Evolutionary conservation across 1,140 invertebrate species (phyloP), one percentile per base, ranked within the genome.

Genomic region (Rhagoletis pomonella): DNA sequence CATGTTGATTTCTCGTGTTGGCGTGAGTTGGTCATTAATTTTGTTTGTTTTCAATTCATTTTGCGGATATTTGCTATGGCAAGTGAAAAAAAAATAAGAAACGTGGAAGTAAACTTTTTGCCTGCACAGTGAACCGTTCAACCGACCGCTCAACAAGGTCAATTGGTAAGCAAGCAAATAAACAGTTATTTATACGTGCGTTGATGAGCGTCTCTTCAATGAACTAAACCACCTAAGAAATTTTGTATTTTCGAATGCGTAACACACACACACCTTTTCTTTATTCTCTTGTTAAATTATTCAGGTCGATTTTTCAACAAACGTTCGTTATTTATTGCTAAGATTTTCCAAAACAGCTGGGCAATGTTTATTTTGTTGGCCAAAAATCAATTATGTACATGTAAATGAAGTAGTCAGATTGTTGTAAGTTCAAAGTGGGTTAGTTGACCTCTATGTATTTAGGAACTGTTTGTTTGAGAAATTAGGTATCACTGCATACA

Each of bases 41-140:
- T 73, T 73, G 67, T 73, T 73, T 73, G 67, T 47, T 73, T 73
- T 73, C 42, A 73, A 73, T 73, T 73, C 67, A 5, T 17, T 44
- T 73, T 73, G 42, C 14, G 39, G 42, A 44, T 73, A 73, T 73
- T 73, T 73, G 67, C 67, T 17, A 62, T 17, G 17, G 5, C 50
- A 55, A 55, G 29, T 29, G 29, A 29, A 29, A 29, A 29, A 29
- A 29, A 29, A 29, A 62, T 55, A 5, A 55, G 10, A 55, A 55
- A 55, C 5, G 50, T 5, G 50, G 10, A 55, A 55, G 50, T 55
- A 55, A 55, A 55, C 29, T 29, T 29, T 29, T 29, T 29, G 29
- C 29, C 29, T 29, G 29, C 29, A 55, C 50, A 7, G 50, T 42
- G 4, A 67, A 2, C 19, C 29, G 64, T 9, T 29, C 39, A 42